Percentiles rank a stretch among this genome's conserved stretches.
Evolutionary conservation across 2,113 vertebrate genomes (phyloP).

Genomic region (Nycticebus coucang): DNA sequence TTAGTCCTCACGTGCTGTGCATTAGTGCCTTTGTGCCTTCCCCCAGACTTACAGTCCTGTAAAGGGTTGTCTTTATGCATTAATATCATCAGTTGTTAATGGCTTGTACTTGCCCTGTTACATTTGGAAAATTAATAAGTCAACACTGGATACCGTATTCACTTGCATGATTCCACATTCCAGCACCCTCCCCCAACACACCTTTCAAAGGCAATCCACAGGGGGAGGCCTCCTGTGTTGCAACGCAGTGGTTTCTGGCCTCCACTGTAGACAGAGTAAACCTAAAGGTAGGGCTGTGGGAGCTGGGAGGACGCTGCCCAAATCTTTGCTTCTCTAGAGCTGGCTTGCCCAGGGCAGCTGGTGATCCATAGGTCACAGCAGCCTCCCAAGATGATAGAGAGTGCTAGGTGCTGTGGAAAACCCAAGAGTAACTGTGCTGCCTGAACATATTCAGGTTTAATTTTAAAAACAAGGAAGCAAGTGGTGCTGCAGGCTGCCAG

Average conservation of each 20-base stretch:
- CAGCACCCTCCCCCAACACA: rapidly evolving
- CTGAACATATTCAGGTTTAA: background rate
- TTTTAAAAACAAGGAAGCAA: background rate
- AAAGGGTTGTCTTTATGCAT: background rate
- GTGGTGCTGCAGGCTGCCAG: background rate
- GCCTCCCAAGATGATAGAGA: too few relatives aligned
- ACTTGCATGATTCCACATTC: background rate
- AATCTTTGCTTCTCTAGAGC: too few relatives aligned
- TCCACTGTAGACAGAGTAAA: background rate
- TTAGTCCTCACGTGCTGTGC: background rate
- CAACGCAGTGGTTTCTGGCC: background rate
- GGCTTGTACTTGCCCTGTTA: background rate
- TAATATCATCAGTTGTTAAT: background rate
- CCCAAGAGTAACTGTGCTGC: background rate
- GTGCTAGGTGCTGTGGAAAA: background rate
- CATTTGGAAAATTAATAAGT: background rate
- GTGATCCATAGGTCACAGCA: background rate
- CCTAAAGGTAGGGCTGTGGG: background rate
- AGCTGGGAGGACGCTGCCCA: background rate
- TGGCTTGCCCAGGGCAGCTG: background rate
- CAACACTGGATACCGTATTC: background rate
- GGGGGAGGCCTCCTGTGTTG: background rate
- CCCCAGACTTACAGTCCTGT: background rate
- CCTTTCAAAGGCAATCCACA: background rate
- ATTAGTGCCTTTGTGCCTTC: background rate